phyloP scores from a whole-genome alignment of 2,888 invertebrate genomes.

The Eugnorisma glareosa region DNA sequence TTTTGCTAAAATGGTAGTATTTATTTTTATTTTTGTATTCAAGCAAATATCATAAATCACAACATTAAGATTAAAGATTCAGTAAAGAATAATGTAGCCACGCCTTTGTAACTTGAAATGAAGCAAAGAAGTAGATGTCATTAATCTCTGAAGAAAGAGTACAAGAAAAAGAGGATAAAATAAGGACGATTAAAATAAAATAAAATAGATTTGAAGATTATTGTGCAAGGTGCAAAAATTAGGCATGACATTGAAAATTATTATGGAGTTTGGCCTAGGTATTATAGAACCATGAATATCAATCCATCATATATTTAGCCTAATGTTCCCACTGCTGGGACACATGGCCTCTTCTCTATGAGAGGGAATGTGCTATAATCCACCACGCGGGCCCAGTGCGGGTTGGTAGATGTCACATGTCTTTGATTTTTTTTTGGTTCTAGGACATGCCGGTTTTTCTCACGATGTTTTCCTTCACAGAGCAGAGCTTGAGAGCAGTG shows the following conservation, averaged over 20 bases:
- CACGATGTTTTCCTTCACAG: too few species aligned
- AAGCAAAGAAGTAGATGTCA: not conserved
- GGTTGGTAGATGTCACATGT: too few species aligned
- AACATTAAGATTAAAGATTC: slow-evolving; percentile 1
- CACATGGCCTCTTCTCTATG: too few species aligned
- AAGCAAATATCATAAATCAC: slow-evolving; percentile 33
- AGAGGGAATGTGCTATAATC: too few species aligned
- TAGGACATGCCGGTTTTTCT: too few species aligned
- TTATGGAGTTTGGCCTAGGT: not conserved
- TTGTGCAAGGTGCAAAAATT: not conserved
- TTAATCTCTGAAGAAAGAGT: not conserved
- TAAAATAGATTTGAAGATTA: not conserved
- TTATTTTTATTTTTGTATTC: slow-evolving; percentile 14
- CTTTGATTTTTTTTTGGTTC: too few species aligned
- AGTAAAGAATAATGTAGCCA: not conserved
- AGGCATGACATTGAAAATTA: not conserved
- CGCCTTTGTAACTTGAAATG: slow-evolving; percentile 1
- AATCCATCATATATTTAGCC: too few species aligned
- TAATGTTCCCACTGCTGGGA: too few species aligned
- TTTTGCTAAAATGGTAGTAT: slow-evolving; percentile 30
- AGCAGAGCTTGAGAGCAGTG: too few species aligned
- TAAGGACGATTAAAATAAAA: not conserved
- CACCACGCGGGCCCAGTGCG: too few species aligned
- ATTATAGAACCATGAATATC: not conserved
- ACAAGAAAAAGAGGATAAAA: not conserved